Conservation (phyloP, 2,888 invertebrate species). For the Reticulitermes lucifugus region DNA sequence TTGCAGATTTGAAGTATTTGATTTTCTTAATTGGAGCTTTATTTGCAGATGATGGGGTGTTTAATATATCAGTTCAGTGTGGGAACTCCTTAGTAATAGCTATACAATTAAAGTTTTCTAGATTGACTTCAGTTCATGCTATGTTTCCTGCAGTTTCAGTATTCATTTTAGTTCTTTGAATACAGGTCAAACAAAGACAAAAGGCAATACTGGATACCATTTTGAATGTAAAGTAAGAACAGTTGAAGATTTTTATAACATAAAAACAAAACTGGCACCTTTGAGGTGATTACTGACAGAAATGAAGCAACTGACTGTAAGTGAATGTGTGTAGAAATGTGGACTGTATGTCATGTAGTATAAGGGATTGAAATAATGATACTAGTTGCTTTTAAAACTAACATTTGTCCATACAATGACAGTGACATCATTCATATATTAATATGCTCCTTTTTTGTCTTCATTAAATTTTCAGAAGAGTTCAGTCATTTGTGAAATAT, state of each 20-base stretch:
- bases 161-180: not conserved
- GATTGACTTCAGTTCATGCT: not conserved
- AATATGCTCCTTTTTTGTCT: not conserved
- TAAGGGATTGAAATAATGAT: not conserved
- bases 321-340: not conserved
- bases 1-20: not conserved
- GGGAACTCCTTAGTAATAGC: not conserved
- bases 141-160: not conserved
- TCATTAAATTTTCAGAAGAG: not conserved
- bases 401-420: not conserved
- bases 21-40: not conserved
- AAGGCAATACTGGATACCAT: not conserved
- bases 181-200: not conserved
- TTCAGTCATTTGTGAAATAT: slow-evolving; percentile 9
- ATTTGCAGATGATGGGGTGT: not conserved
- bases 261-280: not conserved
- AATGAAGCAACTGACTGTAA: not conserved
- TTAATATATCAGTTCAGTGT: not conserved
- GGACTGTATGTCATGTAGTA: not conserved
- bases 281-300: not conserved
- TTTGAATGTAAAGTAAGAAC: not conserved
- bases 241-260: not conserved
- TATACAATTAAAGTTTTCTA: not conserved
- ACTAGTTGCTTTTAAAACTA: not conserved
- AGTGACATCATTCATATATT: not conserved